These are phyloP conservation scores for Acropora tenuis DNA, from an alignment of 64 coral and sea anemone genomes.

Conservation along the genomic window DNA sequence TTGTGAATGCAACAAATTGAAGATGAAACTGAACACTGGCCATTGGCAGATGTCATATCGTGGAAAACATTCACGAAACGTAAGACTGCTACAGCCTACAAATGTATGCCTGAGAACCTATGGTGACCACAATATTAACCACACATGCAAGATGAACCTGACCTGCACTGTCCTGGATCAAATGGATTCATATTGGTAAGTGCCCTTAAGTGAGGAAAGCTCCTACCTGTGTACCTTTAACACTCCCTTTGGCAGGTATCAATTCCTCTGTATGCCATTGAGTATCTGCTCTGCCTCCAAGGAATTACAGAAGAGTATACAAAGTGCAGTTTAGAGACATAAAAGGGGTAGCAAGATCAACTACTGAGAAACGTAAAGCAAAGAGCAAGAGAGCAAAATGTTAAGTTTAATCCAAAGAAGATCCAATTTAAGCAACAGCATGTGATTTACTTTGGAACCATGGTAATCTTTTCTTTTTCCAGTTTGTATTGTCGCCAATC, in stretches of 20 bases:
- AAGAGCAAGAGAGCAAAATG: slow-evolving; percentile 17
- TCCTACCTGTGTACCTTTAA: slow-evolving; percentile 43
- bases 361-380: no score
- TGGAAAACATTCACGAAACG: slow-evolving; percentile 50
- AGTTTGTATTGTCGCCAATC: no score
- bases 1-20: slow-evolving; percentile 25
- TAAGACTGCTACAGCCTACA: slow-evolving; percentile 14
- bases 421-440: slow-evolving; percentile 53
- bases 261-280: slow-evolving; percentile 49
- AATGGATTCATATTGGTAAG: slow-evolving; percentile 57
- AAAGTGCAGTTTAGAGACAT: slow-evolving; percentile 52
- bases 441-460: slow-evolving; percentile 41
- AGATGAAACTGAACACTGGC: slow-evolving; percentile 46
- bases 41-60: slow-evolving; percentile 29
- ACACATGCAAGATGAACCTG: slow-evolving; percentile 40
- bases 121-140: slow-evolving; percentile 41
- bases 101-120: slow-evolving; percentile 44
- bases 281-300: slow-evolving; percentile 37
- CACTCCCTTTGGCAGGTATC: slow-evolving; percentile 37
- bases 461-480: background rate
- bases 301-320: slow-evolving; percentile 40
- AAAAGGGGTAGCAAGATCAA: slow-evolving; percentile 46
- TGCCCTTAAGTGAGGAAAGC: slow-evolving; percentile 40
- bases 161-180: slow-evolving; percentile 46
- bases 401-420: slow-evolving; percentile 36